These are phyloP conservation scores for Calephelis nemesis DNA, from an alignment of 1,140 invertebrate species.

Conservation along the genomic window DNA sequence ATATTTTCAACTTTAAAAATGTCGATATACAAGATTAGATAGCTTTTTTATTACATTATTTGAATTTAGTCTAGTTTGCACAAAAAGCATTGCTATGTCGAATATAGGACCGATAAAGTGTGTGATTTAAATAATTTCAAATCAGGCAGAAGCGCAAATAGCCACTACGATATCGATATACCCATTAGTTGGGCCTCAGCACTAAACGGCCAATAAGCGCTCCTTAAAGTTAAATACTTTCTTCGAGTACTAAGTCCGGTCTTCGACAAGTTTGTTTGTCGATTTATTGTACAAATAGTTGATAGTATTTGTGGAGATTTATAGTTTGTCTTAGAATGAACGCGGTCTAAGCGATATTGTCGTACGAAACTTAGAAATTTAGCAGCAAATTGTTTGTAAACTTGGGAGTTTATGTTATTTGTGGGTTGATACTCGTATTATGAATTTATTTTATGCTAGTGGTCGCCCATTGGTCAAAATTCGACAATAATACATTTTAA, in stretches of 20 bases:
- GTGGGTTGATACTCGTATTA: not conserved
- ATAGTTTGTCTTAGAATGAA: conserved; percentile 68
- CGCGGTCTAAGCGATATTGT: conserved; percentile 55
- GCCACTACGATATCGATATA: not conserved
- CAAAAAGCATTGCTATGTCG: no score
- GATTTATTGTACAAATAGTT: conserved; percentile 69
- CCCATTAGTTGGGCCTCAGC: conserved; percentile 15
- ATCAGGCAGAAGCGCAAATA: not conserved
- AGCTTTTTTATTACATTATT: no score
- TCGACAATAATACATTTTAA: no score
- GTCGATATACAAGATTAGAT: no score
- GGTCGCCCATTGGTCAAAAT: no score
- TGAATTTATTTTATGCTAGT: no score
- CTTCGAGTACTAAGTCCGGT: conserved; percentile 73
- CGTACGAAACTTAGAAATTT: conserved; percentile 35
- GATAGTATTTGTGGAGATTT: conserved; percentile 57
- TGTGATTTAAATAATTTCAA: no score
- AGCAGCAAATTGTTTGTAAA: conserved; percentile 36
- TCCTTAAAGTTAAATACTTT: conserved; percentile 60
- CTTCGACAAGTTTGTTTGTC: conserved; percentile 63
- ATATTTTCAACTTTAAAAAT: no score
- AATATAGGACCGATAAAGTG: no score
- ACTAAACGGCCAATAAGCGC: conserved; percentile 45
- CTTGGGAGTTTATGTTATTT: not conserved
- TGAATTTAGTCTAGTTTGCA: no score